Evolutionary conservation across 92 coral and sea anemone species (phyloP).

Genomic region (Siderastrea radians): DNA sequence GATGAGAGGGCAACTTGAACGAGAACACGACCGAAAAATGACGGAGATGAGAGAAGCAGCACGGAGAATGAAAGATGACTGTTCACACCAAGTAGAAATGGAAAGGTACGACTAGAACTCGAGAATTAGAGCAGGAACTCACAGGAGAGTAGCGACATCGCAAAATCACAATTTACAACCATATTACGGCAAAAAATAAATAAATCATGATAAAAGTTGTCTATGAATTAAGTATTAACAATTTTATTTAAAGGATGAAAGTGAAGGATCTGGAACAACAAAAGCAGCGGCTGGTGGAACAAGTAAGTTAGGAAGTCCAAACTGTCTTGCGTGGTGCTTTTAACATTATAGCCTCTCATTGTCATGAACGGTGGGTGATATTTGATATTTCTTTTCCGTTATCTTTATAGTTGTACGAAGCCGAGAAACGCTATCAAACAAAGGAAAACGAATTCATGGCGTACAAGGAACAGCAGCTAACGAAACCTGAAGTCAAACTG

Average conservation of each 20-base stretch:
- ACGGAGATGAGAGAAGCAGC: conserved; percentile 95
- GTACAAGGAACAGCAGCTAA: conserved; percentile 92
- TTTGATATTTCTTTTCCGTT: not conserved
- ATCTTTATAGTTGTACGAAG: conserved; percentile 81
- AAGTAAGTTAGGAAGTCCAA: conserved; percentile 64
- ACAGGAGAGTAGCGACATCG: too few species aligned
- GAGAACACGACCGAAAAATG: conserved; percentile 88
- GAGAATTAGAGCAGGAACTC: too few species aligned
- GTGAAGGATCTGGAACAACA: conserved; percentile 89
- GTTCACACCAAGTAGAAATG: conserved; percentile 95
- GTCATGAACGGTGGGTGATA: not conserved
- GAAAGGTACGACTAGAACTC: conserved; percentile 75
- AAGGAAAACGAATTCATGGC: conserved; percentile 93
- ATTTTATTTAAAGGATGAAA: conserved; percentile 72
- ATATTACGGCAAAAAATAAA: too few species aligned
- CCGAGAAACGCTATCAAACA: conserved; percentile 92
- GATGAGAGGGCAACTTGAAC: conserved; percentile 83
- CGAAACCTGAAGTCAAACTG: conserved; percentile 97
- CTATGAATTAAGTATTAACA: not conserved
- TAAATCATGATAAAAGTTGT: not conserved
- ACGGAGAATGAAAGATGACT: conserved; percentile 95
- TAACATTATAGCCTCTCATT: not conserved
- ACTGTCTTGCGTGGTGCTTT: not conserved
- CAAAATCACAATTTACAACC: too few species aligned
- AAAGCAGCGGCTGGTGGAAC: conserved; percentile 89